Base-by-base conservation (phyloP, 2,113 vertebrate species). In the Periophthalmus modestus region DNA sequence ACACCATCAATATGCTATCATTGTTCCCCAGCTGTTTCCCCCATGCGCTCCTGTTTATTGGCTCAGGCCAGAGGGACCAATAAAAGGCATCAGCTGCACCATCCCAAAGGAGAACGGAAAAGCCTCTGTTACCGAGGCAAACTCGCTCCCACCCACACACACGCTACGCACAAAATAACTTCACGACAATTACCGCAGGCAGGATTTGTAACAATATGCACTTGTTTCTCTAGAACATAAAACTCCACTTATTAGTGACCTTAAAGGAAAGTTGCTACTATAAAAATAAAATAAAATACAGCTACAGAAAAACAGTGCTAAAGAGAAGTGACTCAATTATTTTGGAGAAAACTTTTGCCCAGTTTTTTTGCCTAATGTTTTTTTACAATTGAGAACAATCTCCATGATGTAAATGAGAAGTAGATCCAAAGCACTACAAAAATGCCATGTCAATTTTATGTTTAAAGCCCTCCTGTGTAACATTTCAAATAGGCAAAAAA, bases 1-100 rank as follows among this genome's bases (percentile, higher is more conserved):
- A 73, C 72, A 68, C 77, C 81, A 87, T 90, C 88, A 87, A 85
- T 89, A 89, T 88, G 82, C 85, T 83, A 87, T 89, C 87, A 88
- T 87, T 86, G 87, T 83, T 88, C 85, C 82, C 84, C 88, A 90
- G 88, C 85, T 87, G 87, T 83, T 86, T 86, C 85, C 71, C 75
- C 57, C 79, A 84, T 77, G 75, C 77, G 88, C 73, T 82, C 74
- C 39, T 82, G 73, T 92, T 91, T 90, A 90, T 85, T 89, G 83
- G 82, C 79, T 85, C 61, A 50, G 86, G 73, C 91, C 87, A 73
- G 36, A 75, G 82, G 87, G 85, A 87, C 84, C 82, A 82, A 85
- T 92, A 83, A 89, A 87, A 21, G 69, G 66, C 84, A 78, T 83
- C 85, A 84, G 78, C 86, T 82, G 77, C 61, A 70, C 54, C 10